Conservation (phyloP, 2,113 vertebrate species). For the Pteruthius melanotis region DNA sequence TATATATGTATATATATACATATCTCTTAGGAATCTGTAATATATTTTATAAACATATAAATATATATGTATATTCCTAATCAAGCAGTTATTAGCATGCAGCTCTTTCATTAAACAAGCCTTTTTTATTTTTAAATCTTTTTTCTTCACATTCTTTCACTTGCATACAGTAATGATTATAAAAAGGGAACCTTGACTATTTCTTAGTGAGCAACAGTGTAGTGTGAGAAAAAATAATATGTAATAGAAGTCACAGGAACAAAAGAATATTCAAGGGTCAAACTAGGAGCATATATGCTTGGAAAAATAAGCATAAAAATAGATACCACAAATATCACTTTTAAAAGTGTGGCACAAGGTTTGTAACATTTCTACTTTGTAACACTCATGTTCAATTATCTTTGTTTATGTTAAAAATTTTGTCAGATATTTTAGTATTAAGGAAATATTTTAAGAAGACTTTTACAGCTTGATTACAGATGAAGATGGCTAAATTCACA, state of each 20-base stretch:
- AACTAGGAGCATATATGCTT: background rate
- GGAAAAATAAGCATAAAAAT: background rate
- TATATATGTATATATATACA: background rate
- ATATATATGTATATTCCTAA: background rate
- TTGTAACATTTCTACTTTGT: background rate
- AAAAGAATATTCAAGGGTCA: background rate
- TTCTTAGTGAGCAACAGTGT: background rate
- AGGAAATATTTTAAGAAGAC: background rate
- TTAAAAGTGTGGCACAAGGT: background rate
- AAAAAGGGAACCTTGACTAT: background rate
- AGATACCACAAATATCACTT: background rate
- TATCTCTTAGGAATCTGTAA: background rate
- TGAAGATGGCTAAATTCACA: conserved; percentile 70
- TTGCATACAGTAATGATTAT: background rate
- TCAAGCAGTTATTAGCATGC: background rate
- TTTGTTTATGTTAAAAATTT: background rate
- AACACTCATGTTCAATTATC: background rate
- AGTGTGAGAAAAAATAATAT: background rate
- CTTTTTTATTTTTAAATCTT: background rate
- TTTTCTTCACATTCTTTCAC: background rate
- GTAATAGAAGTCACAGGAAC: background rate
- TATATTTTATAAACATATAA: background rate
- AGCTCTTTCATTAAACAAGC: background rate
- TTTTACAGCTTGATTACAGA: conserved; percentile 61
- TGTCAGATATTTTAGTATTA: background rate